A percentile compares a stretch with the other conserved stretches of the same genome.
phyloP scores from a whole-genome alignment of 2,113 vertebrate species.

The Panthera uncia region DNA sequence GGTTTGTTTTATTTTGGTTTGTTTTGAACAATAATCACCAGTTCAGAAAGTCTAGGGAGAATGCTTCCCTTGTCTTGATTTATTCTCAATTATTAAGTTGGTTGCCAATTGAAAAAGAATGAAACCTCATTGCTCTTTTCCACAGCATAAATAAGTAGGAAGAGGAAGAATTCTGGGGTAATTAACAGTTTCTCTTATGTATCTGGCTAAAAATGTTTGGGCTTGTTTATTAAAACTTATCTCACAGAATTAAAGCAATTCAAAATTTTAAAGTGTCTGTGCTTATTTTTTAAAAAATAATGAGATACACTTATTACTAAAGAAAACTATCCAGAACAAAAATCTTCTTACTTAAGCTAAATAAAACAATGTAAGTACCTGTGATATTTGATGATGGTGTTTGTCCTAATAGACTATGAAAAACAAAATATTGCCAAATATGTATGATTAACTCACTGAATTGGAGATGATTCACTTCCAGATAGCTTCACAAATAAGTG shows the following conservation, averaged over 20 bases:
- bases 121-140: not conserved
- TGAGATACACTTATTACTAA: not conserved
- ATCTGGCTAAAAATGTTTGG: not conserved
- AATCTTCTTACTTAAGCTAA: not conserved
- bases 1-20: conserved; percentile 10
- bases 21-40: not conserved
- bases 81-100: conserved; percentile 16
- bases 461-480: not conserved
- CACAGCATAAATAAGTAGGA: not conserved
- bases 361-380: not conserved
- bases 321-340: not conserved
- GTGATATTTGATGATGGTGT: not conserved
- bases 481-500: not conserved
- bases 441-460: not conserved
- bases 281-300: conserved; percentile 1
- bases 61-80: not conserved
- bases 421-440: conserved; percentile 7
- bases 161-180: not conserved
- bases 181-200: not conserved
- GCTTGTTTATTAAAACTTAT: not conserved
- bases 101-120: conserved; percentile 3
- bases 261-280: not conserved
- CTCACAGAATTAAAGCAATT: conserved; percentile 30
- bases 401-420: not conserved
- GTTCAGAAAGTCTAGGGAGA: not conserved